Evolutionary conservation across 1,140 invertebrate genomes (phyloP).

Genomic region (Latrodectus geometricus): DNA sequence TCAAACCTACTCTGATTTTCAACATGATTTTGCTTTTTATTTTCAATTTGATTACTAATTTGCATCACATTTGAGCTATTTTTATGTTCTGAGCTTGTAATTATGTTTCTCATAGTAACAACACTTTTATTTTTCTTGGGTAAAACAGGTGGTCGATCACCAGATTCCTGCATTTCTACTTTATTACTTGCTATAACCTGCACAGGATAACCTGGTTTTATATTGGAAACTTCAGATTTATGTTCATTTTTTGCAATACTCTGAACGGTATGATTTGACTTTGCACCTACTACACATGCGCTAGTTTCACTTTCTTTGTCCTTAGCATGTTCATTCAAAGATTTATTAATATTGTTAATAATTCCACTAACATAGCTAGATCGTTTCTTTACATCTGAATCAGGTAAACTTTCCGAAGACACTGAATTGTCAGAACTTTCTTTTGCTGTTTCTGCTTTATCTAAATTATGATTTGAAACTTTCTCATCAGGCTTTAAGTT

Average conservation of each 20-base stretch:
- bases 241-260: no score
- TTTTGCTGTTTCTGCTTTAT: neutral
- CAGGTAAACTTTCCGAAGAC: neutral
- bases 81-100: slow-evolving; percentile 7
- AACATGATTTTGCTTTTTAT: neutral
- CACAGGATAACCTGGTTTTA: slow-evolving; percentile 46
- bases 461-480: neutral
- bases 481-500: neutral
- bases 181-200: neutral
- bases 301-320: neutral
- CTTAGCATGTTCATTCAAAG: slow-evolving; percentile 26
- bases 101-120: slow-evolving; percentile 31
- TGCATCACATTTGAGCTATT: neutral
- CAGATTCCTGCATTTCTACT: neutral
- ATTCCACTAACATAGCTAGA: slow-evolving; percentile 33
- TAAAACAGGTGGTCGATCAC: slow-evolving; percentile 25
- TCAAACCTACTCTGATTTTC: neutral
- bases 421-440: neutral
- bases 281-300: no score
- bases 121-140: slow-evolving; percentile 40
- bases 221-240: no score
- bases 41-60: neutral
- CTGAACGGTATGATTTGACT: no score
- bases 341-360: slow-evolving; percentile 41
- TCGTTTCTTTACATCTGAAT: slow-evolving; percentile 1